Conservation (phyloP, 1,140 invertebrate species). For the Drosophila repletoides region DNA sequence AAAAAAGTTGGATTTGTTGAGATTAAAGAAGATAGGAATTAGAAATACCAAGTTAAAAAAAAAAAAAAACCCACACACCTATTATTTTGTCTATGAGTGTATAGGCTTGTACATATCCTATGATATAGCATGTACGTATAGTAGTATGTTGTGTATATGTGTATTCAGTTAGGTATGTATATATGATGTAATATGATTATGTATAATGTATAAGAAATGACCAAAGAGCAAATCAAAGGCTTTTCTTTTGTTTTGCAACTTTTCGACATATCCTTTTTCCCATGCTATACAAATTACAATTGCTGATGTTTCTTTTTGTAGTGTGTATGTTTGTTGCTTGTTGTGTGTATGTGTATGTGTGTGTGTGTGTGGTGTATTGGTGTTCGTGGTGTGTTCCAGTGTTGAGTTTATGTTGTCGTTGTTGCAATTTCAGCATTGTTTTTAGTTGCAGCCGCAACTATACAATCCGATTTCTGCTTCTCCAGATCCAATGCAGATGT, state of each 20-base stretch:
- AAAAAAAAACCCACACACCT: too few species aligned
- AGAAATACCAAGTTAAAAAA: too few species aligned
- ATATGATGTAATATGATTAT: too few species aligned
- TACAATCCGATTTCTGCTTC: slow-evolving; percentile 15
- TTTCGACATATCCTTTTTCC: slow-evolving; percentile 36
- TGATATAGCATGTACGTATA: slow-evolving; percentile 62
- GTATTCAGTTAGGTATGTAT: slow-evolving; percentile 41
- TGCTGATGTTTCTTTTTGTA: slow-evolving; percentile 30
- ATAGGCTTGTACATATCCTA: slow-evolving; percentile 28
- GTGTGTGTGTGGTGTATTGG: slow-evolving; percentile 14
- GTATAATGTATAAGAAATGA: slow-evolving; percentile 66
- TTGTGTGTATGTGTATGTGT: slow-evolving; percentile 20
- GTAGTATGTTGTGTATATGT: slow-evolving; percentile 61
- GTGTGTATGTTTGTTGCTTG: too few species aligned
- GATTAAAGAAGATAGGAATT: too few species aligned
- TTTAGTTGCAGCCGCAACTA: slow-evolving; percentile 35
- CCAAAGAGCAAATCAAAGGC: slow-evolving; percentile 74
- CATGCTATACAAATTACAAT: slow-evolving; percentile 47
- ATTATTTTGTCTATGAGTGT: too few species aligned
- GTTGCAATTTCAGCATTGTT: slow-evolving; percentile 62
- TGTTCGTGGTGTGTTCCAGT: slow-evolving; percentile 6
- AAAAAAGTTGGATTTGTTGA: too few species aligned
- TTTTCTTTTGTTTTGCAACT: slow-evolving; percentile 52
- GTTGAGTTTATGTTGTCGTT: slow-evolving; percentile 62
- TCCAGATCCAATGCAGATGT: slow-evolving; percentile 45